phyloP scores from a whole-genome alignment of 2,113 vertebrate species.

The Pluvialis apricaria region DNA sequence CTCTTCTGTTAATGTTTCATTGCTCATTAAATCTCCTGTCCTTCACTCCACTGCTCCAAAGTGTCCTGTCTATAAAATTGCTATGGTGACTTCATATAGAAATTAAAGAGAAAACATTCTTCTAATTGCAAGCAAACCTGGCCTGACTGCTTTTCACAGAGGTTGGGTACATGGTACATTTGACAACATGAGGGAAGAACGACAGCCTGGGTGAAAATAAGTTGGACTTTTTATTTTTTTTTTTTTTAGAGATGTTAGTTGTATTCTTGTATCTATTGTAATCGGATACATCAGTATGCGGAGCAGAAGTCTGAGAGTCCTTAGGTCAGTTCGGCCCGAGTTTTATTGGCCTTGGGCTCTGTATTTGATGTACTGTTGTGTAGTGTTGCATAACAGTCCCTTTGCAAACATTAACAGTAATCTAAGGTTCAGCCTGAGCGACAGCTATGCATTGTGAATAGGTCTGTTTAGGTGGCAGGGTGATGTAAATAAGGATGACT shows the following conservation, averaged over 20 bases:
- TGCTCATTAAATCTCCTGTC: neutral
- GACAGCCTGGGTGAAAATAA: neutral
- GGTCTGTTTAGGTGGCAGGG: conserved; percentile 30
- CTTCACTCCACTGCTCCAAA: neutral
- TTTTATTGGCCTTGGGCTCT: neutral
- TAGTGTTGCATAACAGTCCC: neutral
- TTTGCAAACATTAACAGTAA: neutral
- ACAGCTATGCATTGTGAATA: neutral
- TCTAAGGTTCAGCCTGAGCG: conserved; percentile 9
- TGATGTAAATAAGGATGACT: conserved; percentile 19
- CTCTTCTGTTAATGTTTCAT: neutral
- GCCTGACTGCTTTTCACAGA: neutral
- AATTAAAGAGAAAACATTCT: neutral
- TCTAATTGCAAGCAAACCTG: neutral
- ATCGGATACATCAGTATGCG: neutral
- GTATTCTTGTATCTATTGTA: neutral
- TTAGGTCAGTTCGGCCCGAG: neutral
- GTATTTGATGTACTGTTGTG: neutral
- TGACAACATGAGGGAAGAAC: neutral
- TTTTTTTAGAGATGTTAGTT: neutral
- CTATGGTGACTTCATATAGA: neutral
- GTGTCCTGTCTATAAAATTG: neutral
- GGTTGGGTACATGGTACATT: neutral
- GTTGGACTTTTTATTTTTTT: neutral
- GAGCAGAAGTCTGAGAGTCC: neutral